Conservation (phyloP, 2,888 invertebrate genomes). For the Pammene aurita region DNA sequence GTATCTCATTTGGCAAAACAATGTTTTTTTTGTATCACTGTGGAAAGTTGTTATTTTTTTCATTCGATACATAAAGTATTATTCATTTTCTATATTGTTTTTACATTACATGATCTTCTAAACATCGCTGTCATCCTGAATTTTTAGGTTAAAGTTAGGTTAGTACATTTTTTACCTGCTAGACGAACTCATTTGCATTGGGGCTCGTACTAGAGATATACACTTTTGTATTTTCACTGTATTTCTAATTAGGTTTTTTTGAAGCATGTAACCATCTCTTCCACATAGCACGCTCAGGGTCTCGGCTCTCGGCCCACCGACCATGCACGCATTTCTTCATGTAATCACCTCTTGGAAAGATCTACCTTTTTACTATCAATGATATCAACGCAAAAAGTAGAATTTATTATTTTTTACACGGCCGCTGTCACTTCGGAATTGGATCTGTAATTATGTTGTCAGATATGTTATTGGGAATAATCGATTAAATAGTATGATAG, state of each 20-base stretch:
- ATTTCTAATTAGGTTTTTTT: too few species aligned
- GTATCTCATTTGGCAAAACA: too few species aligned
- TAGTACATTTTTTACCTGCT: too few species aligned
- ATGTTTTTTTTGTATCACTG: too few species aligned
- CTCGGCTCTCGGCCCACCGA: constrained; percentile 3
- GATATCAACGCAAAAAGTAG: constrained; percentile 17
- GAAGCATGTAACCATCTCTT: constrained; percentile 16
- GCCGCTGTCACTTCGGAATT: constrained; percentile 21
- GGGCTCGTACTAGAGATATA: too few species aligned
- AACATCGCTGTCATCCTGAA: too few species aligned
- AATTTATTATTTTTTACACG: constrained; percentile 31
- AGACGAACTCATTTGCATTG: too few species aligned
- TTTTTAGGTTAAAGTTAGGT: too few species aligned
- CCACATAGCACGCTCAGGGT: constrained; percentile 31
- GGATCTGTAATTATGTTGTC: constrained; percentile 34
- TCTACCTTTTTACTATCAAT: constrained; percentile 20
- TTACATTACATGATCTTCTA: too few species aligned
- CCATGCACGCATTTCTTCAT: background rate
- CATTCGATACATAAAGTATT: too few species aligned
- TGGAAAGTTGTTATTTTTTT: too few species aligned
- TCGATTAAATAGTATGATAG: constrained; percentile 17
- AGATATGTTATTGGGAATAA: constrained; percentile 23
- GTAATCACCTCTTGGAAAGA: constrained; percentile 30
- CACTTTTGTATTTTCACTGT: background rate
- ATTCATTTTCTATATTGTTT: too few species aligned